Evolutionary conservation across 35 echinoderm and acorn worm genomes (phyloP).

Genomic region (Chiridota heheva): DNA sequence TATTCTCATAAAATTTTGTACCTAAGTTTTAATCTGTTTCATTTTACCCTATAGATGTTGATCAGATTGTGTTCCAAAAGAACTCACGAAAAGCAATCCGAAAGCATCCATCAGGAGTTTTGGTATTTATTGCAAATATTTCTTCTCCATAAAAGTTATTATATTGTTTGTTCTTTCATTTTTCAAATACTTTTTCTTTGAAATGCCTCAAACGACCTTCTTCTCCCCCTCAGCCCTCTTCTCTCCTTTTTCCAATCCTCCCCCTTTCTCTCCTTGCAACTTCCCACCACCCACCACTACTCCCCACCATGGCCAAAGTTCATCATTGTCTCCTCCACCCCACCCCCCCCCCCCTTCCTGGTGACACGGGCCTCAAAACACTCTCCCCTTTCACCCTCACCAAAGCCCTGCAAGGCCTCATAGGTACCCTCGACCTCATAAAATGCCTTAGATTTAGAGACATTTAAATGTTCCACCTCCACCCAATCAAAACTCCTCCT

Average conservation of each 20-base stretch:
- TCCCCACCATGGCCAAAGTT: too few relatives aligned
- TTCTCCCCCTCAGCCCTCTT: not conserved
- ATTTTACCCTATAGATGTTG: slow-evolving; percentile 57
- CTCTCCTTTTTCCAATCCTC: not conserved
- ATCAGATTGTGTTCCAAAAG: slow-evolving; percentile 76
- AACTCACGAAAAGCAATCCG: slow-evolving; percentile 68
- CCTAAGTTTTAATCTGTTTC: not conserved
- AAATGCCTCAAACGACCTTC: too few relatives aligned
- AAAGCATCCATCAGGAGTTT: slow-evolving; percentile 43
- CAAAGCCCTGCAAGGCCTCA: too few relatives aligned
- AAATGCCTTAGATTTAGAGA: too few relatives aligned
- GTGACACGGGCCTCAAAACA: too few relatives aligned
- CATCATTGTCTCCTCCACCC: too few relatives aligned
- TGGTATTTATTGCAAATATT: not conserved
- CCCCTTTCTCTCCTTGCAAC: not conserved
- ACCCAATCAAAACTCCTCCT: too few relatives aligned
- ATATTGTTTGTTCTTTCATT: not conserved
- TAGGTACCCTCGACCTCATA: too few relatives aligned
- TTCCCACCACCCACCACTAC: too few relatives aligned
- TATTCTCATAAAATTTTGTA: not conserved
- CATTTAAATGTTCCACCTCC: too few relatives aligned
- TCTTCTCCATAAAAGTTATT: not conserved
- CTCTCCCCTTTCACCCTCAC: too few relatives aligned
- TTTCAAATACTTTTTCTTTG: not conserved
- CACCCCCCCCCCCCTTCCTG: too few relatives aligned